Conservation (phyloP, 2,113 vertebrate genomes). For the Heterotilapia buettikoferi region DNA sequence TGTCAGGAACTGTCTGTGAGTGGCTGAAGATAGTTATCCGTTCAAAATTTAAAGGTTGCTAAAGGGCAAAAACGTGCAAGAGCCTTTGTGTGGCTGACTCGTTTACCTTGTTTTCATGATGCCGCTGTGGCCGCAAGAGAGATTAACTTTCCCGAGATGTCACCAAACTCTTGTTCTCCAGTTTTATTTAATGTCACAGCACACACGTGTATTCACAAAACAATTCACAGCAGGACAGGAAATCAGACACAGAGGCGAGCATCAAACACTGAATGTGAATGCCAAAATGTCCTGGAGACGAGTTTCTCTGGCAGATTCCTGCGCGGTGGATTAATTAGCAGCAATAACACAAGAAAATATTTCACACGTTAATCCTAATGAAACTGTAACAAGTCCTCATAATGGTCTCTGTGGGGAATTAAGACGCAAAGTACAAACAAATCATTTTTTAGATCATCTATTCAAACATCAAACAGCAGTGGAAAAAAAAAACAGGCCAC, state of each 20-base stretch:
- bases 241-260: not conserved
- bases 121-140: not conserved
- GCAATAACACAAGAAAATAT: not conserved
- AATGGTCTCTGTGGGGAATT: not conserved
- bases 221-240: not conserved
- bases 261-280: not conserved
- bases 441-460: not conserved
- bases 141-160: conserved; percentile 15
- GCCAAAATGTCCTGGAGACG: not conserved
- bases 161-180: conserved; percentile 1
- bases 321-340: not conserved
- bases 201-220: conserved; percentile 11
- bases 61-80: conserved; percentile 43
- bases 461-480: not conserved
- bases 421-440: not conserved
- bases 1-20: not conserved
- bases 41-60: conserved; percentile 53
- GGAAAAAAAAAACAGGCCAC: fast-evolving
- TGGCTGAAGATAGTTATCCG: conserved; percentile 21
- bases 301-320: not conserved
- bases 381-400: not conserved
- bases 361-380: not conserved
- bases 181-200: conserved; percentile 54
- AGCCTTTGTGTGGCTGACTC: conserved; percentile 9
- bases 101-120: not conserved